Base-by-base conservation (phyloP, 2,113 vertebrate species). In the Procavia capensis region DNA sequence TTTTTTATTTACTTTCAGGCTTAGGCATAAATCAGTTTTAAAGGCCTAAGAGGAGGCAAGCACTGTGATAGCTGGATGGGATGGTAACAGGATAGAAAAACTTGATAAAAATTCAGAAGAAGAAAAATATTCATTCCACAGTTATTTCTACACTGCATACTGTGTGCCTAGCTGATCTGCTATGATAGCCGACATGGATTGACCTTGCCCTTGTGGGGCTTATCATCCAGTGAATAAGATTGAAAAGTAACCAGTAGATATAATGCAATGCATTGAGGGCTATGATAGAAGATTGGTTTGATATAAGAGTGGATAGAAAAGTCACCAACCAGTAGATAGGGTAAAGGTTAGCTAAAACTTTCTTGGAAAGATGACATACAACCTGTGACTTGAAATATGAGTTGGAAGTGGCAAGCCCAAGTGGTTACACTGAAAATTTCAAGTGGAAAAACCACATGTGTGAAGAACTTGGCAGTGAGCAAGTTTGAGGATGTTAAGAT, bases 1-100 rank as follows among this genome's bases (percentile, higher is more conserved):
- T 41, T 94, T 3, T 45, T 80, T 70, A 72, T 63, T 91, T 41
- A 68, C 34, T 85, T 91, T 85, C 20, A 80, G 81, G 59, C 6
- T 64, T 27, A 91, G 82, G 61, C 36, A 82, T 93, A 43, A 93
- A 31, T 91, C 27, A 54, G 9, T 86, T 94, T 89, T 57, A 81
- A 91, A 57, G 64, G 24, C 86, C 54, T 93, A 85, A 86, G 20
- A 72, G 24, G 61, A 91, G 81, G 25, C 36, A n/a, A 78, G 66
- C 50, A 79, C 34, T 34, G 36, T 72, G 3, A 6, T 86, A 95
- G 47, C 39, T 86, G 27, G 29, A 91, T 63, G 17, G 5, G 45
- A 59, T 72, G 61, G 47, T 64, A 47, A 47, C 76, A 27, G 82
- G 41, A 5, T 76, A 82, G 41, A 81, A 90, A 76, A 57, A 9